Evolutionary conservation across 37 sponge, comb jelly and placozoan genomes (phyloP).

Genomic region (Spongia lamella): DNA sequence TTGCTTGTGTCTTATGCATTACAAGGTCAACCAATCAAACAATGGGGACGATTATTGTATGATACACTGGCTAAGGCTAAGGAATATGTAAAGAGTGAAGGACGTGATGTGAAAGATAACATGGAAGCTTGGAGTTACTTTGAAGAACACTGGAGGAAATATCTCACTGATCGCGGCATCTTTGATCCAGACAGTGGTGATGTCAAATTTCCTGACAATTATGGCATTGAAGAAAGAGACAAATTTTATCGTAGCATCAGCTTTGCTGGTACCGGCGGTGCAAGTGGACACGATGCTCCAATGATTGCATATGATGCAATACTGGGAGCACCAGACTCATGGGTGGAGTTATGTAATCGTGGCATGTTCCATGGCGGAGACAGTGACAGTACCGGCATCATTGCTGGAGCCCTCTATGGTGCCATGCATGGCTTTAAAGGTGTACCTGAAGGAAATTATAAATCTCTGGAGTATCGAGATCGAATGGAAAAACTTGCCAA

Average conservation of each 20-base stretch:
- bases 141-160: conserved; percentile 21
- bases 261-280: conserved; percentile 73
- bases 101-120: conserved; percentile 62
- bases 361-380: conserved; percentile 92
- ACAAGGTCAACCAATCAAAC: conserved; percentile 54
- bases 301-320: conserved; percentile 93
- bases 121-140: conserved; percentile 66
- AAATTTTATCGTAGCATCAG: conserved; percentile 69
- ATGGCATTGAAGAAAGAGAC: conserved; percentile 56
- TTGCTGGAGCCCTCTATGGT: conserved; percentile 51
- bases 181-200: conserved; percentile 5
- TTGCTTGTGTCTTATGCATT: conserved; percentile 59
- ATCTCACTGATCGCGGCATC: conserved; percentile 5
- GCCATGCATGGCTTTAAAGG: conserved; percentile 52
- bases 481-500: conserved; percentile 24
- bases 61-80: conserved; percentile 17
- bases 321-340: conserved; percentile 51
- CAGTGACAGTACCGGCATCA: conserved; percentile 73
- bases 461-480: conserved; percentile 56
- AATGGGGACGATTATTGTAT: conserved; percentile 27
- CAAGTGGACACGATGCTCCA: conserved; percentile 92
- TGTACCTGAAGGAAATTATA: conserved; percentile 43
- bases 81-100: conserved; percentile 27
- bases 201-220: conserved; percentile 41
- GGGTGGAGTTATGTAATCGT: conserved; percentile 70